Evolutionary conservation across 2,797 vertebrate species (phyloP).

Genomic region (Tympanoctomys barrerae): DNA sequence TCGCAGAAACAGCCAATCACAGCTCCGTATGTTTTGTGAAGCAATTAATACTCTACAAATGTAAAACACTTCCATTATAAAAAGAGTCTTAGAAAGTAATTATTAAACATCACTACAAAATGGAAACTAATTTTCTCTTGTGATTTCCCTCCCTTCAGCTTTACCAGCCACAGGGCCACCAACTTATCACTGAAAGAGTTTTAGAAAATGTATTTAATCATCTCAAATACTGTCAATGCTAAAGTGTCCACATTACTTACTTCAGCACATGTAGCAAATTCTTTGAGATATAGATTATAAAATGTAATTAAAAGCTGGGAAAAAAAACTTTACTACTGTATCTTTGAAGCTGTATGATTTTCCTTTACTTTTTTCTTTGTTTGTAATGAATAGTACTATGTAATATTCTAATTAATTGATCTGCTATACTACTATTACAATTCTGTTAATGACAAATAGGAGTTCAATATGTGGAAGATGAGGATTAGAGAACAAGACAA

Average conservation of each 20-base stretch:
- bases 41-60: slow-evolving; percentile 96
- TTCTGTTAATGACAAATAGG: slow-evolving; percentile 88
- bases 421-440: slow-evolving; percentile 91
- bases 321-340: slow-evolving; percentile 85
- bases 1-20: slow-evolving; percentile 90
- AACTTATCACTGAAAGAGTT: slow-evolving; percentile 83
- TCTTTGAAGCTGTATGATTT: slow-evolving; percentile 83
- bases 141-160: slow-evolving; percentile 83
- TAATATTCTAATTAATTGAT: slow-evolving; percentile 90
- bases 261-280: slow-evolving; percentile 80
- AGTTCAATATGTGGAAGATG: neutral
- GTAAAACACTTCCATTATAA: slow-evolving; percentile 94
- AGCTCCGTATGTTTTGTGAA: slow-evolving; percentile 95
- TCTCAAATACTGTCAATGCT: slow-evolving; percentile 85
- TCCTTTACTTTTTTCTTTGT: slow-evolving; percentile 88
- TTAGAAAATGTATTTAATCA: slow-evolving; percentile 84
- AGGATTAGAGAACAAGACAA: neutral
- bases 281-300: slow-evolving; percentile 78
- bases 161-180: slow-evolving; percentile 78
- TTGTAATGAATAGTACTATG: slow-evolving; percentile 90
- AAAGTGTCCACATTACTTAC: slow-evolving; percentile 83
- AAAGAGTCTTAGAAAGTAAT: slow-evolving; percentile 92
- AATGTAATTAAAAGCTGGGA: slow-evolving; percentile 81
- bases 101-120: slow-evolving; percentile 89
- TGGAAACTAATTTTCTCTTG: slow-evolving; percentile 85